Base-by-base conservation (phyloP, 2,888 invertebrate species). In the Hedychridium roseum region DNA sequence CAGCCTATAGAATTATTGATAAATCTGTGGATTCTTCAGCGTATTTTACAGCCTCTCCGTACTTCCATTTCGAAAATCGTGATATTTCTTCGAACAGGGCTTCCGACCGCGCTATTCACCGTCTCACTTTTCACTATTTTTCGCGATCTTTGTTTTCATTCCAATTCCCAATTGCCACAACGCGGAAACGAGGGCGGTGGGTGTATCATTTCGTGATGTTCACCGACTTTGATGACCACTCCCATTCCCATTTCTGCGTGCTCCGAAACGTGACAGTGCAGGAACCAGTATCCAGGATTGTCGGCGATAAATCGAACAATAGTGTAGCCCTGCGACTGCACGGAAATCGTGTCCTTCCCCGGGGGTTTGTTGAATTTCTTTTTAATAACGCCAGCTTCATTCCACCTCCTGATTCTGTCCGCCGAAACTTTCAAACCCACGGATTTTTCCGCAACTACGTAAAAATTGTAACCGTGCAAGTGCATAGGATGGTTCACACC, bases 271-370 rank as follows among this genome's bases (percentile, higher is more conserved):
- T 82, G 81, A 46, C 81, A 82, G 57, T 82, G 81, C 44, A 81
- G 73, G 31, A 82, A 62, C 81, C 81, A 81, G 48, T 74, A 76
- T 9, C 82, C 82, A 55, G 80, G 80, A 63, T 82, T 82, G n/a
- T 68, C 57, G 3, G 82, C 81, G 14, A 70, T 36, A 49, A 82
- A 81, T 38, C 82, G 64, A 2, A 82, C 58, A 9, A 82, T 67
- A 0, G 79, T 71, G 51, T 78, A 82, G 2, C 82, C 82, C 21
- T 78, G 78, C 35, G 79, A 77, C 6, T 82, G 82, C 1, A 81
- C 76, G 23, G 76, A 74, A 23, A 82, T 70, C 1, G 79, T 80
- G 57, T 82, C 82, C 54, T 82, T 82, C n/a, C 70, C 39, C 1
- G 80, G 74, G 2, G 80, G 73, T 39, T 60, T 49, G 15, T 64